These are phyloP conservation scores for Cariama cristata DNA, from an alignment of 2,113 vertebrate genomes.

Conservation along the genomic window DNA sequence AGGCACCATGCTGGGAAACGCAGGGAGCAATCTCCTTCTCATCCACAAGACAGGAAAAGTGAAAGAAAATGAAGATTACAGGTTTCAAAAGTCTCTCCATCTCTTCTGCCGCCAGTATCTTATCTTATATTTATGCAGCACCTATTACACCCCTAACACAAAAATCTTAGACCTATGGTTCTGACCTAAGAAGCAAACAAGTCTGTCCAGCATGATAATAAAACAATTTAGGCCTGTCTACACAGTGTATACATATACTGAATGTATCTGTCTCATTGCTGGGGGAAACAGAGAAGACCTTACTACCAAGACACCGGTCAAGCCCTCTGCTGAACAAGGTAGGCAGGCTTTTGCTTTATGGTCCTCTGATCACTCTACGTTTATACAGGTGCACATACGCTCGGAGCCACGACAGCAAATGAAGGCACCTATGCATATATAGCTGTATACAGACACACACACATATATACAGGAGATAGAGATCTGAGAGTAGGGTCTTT, in stretches of 20 bases:
- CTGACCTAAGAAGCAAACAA: background rate
- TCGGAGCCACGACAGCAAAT: background rate
- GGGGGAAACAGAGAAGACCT: background rate
- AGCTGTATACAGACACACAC: background rate
- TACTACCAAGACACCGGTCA: background rate
- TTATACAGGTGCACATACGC: background rate
- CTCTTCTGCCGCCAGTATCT: background rate
- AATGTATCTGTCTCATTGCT: background rate
- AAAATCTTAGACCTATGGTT: background rate
- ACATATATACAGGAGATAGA: background rate
- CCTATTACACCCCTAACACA: background rate
- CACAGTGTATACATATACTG: background rate
- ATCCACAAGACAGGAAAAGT: background rate
- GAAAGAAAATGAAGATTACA: background rate
- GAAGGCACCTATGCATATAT: background rate
- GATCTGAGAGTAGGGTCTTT: background rate
- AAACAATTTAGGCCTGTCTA: background rate
- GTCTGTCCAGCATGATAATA: background rate
- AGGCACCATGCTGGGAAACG: background rate
- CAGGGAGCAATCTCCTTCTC: no score
- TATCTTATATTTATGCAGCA: background rate
- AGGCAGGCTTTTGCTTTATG: background rate
- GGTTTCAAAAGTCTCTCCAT: background rate
- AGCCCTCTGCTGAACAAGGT: background rate
- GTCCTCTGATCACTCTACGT: no score